Percentiles rank a stretch among this genome's conserved stretches.
phyloP scores from a whole-genome alignment of 1,140 invertebrate genomes.

The Mercenaria mercenaria region DNA sequence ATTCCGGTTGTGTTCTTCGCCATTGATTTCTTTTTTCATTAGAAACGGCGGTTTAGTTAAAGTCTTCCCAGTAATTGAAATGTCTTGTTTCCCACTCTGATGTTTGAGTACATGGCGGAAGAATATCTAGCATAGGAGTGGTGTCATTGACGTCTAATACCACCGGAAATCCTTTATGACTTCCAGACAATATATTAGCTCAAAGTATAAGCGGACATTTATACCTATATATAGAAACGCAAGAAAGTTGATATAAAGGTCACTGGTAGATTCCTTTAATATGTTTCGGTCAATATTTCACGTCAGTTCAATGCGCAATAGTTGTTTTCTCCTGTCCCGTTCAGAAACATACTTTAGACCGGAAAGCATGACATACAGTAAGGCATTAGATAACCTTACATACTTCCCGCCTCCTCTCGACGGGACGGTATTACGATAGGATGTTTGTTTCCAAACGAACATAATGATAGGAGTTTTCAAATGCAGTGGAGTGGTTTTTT shows the following conservation, averaged over 20 bases:
- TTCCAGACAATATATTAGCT: neutral
- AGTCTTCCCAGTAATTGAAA: conserved; percentile 34
- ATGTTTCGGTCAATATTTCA: too few species aligned
- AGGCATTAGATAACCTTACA: too few species aligned
- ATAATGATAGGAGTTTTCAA: too few species aligned
- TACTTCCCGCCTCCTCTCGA: too few species aligned
- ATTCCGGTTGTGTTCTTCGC: neutral
- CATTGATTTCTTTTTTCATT: conserved; percentile 33
- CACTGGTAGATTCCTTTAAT: neutral
- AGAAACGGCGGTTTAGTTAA: conserved; percentile 33
- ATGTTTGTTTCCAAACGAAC: too few species aligned
- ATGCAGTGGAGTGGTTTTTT: too few species aligned
- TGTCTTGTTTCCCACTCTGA: conserved; percentile 12
- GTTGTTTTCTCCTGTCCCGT: too few species aligned
- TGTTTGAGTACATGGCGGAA: conserved; percentile 7
- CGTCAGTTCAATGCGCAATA: too few species aligned
- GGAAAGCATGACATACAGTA: too few species aligned
- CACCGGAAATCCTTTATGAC: neutral
- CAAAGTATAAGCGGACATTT: neutral
- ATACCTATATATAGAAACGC: neutral
- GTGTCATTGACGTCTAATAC: neutral
- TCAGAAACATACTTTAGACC: too few species aligned
- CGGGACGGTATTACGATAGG: too few species aligned
- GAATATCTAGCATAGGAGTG: neutral
- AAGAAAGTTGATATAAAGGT: neutral